Evolutionary conservation across 2,888 invertebrate genomes (phyloP).

Genomic region (Acanthopleura granulata): DNA sequence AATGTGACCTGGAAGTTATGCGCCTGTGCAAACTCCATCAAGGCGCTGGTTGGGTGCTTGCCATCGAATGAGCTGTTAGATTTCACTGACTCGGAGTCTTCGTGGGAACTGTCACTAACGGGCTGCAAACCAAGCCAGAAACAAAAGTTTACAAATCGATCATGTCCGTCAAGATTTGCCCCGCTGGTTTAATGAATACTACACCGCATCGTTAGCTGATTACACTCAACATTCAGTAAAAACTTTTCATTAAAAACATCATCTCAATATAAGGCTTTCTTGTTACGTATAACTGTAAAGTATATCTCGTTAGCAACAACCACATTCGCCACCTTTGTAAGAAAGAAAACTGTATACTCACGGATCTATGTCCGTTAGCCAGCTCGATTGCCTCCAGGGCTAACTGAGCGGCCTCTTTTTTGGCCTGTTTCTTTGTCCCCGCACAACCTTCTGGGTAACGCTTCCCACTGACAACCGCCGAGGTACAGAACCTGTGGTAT

Average conservation of each 20-base stretch:
- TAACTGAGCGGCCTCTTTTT: constrained; percentile 3
- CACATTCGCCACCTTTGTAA: no score
- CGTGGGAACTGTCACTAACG: not conserved
- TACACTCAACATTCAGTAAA: no score
- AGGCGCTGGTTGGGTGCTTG: constrained; percentile 11
- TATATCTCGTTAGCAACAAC: no score
- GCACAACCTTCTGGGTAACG: not conserved
- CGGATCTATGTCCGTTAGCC: not conserved
- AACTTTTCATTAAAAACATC: no score
- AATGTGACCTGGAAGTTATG: not conserved
- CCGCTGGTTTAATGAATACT: no score
- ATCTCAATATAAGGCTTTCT: no score
- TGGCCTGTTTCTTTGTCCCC: constrained; percentile 12
- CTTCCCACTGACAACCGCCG: not conserved
- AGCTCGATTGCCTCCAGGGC: not conserved
- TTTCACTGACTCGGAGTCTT: not conserved
- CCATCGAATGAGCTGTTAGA: not conserved
- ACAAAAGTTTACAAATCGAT: no score
- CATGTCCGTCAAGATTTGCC: no score
- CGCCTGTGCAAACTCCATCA: constrained; percentile 15
- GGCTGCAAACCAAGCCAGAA: not conserved
- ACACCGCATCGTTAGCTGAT: no score
- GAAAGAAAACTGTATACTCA: not conserved
- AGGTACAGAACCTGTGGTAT: constrained; percentile 38
- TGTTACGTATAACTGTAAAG: no score